A percentile compares a stretch with the other conserved stretches of the same genome.
Evolutionary conservation across 2,113 vertebrate species (phyloP).

Genomic region (Hippocampus zosterae): DNA sequence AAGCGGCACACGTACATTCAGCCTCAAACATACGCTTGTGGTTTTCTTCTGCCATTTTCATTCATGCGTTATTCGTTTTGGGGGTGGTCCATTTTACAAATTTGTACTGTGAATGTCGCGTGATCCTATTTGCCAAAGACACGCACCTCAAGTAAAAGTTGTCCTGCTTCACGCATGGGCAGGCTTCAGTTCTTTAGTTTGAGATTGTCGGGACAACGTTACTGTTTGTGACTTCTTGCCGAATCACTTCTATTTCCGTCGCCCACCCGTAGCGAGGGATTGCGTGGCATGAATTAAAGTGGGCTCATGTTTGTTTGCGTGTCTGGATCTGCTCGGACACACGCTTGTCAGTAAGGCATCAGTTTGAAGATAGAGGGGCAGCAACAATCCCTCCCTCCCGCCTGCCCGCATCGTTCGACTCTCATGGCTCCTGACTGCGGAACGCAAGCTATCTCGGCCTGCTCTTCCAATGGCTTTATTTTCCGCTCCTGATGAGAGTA

Average conservation of each 20-base stretch:
- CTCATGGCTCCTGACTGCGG: constrained; percentile 5
- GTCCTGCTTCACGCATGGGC: neutral
- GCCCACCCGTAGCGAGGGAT: neutral
- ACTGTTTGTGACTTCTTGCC: constrained; percentile 32
- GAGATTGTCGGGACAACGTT: constrained; percentile 23
- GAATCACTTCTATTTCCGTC: constrained; percentile 21
- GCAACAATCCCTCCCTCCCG: constrained; percentile 35
- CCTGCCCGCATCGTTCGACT: constrained; percentile 14
- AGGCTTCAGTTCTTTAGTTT: constrained; percentile 5
- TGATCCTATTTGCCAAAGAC: no score
- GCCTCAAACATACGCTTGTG: neutral
- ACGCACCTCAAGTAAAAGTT: constrained; percentile 30
- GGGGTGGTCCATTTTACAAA: neutral
- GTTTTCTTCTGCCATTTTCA: neutral
- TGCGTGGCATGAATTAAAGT: constrained; percentile 4
- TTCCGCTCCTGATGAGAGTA: neutral
- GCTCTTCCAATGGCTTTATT: neutral
- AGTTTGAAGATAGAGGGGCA: constrained; percentile 28
- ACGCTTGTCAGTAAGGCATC: constrained; percentile 49
- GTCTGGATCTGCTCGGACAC: constrained; percentile 36
- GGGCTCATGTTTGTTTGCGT: constrained; percentile 15
- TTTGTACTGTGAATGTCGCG: no score
- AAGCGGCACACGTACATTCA: neutral
- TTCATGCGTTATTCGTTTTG: no score
- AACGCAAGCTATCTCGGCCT: neutral